Percentiles rank a stretch among this genome's conserved stretches.
Conservation (phyloP, 53 echinoderm and acorn worm genomes). For the Holothuria scabra region DNA sequence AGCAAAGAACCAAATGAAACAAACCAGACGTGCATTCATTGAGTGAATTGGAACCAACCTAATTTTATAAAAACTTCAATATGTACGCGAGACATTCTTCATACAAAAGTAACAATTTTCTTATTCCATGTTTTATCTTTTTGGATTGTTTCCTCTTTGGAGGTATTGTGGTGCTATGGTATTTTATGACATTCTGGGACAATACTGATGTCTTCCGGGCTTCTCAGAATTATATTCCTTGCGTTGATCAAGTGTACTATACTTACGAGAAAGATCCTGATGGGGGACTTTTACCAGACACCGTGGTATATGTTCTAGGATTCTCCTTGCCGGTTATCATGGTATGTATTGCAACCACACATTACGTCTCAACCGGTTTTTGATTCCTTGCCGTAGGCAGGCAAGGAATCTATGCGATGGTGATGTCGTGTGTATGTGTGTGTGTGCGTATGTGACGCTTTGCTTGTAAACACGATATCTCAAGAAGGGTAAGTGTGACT, state of each 20-base stretch:
- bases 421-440: too few species aligned
- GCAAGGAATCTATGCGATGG: too few species aligned
- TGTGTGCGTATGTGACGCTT: too few species aligned
- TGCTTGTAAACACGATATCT: too few species aligned
- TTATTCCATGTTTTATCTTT: conserved; percentile 82
- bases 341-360: conserved; percentile 75
- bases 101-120: conserved; percentile 65
- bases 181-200: conserved; percentile 69
- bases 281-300: conserved; percentile 68
- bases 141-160: conserved; percentile 74
- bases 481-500: too few species aligned
- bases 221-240: conserved; percentile 52
- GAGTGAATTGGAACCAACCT: too few species aligned
- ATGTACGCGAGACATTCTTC: not conserved
- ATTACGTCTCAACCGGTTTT: too few species aligned
- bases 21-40: too few species aligned
- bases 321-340: conserved; percentile 84
- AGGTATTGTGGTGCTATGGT: conserved; percentile 80
- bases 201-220: conserved; percentile 34
- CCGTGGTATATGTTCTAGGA: conserved; percentile 73
- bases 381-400: too few species aligned
- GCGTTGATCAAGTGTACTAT: conserved; percentile 70
- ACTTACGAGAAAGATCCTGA: conserved; percentile 48
- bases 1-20: too few species aligned
- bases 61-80: too few species aligned